Evolutionary conservation across 2,888 invertebrate genomes (phyloP), one percentile per base, ranked within the genome.

Genomic region (Sclerodermus sp.): DNA sequence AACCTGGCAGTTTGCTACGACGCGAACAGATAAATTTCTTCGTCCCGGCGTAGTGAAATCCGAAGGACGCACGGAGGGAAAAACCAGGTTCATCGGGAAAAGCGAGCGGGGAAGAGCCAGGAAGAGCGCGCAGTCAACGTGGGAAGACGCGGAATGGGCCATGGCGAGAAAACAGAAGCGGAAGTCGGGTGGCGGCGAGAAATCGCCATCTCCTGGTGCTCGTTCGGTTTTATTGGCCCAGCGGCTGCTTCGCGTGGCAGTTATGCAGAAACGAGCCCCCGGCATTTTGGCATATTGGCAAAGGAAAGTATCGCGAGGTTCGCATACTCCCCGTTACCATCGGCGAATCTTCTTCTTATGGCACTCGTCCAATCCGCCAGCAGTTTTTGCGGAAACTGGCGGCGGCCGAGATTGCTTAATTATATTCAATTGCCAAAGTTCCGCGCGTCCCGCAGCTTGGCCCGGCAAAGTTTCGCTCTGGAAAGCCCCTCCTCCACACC

Each of bases 341-440:
- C n/a, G n/a, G n/a, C n/a, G n/a, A n/a, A n/a, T 60, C 57, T 55
- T 60, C 55, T 64, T 45, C 63, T 76, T 74, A 71, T 77, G 77
- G 77, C 76, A 67, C 45, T 29, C 46, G 55, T 68, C 74, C 73
- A 74, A n/a, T n/a, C n/a, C n/a, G n/a, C n/a, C n/a, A n/a, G n/a
- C n/a, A n/a, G n/a, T n/a, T n/a, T n/a, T n/a, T n/a, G n/a, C n/a
- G n/a, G n/a, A n/a, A n/a, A n/a, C n/a, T n/a, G n/a, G n/a, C n/a
- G n/a, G n/a, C n/a, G 63, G 47, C 29, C 44, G 51, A 55, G 57
- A 70, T 73, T 69, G 65, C 71, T 73, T 73, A 73, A 76, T 77
- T 73, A 73, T 70, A 75, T 76, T 76, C 75, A 74, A 76, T 75
- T 71, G 74, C 69, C 67, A 73, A 77, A 77, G 73, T 77, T 77